phyloP scores from a whole-genome alignment of 2,113 vertebrate genomes.

The Erpornis zantholeuca region DNA sequence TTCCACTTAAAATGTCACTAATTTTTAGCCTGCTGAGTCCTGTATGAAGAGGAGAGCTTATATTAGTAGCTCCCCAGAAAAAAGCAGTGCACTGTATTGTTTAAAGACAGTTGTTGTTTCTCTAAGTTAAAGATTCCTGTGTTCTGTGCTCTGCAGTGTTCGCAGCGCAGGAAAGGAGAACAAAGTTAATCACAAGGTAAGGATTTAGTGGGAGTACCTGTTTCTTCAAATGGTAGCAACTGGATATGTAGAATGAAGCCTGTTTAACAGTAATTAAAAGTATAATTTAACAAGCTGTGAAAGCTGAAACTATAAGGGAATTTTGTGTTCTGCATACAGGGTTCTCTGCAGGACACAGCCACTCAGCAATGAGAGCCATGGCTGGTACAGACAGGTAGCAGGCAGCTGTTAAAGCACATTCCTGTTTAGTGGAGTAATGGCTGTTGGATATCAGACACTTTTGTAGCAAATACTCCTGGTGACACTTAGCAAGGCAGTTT shows the following conservation, averaged over 20 bases:
- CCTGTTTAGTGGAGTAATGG: background rate
- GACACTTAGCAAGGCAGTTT: background rate
- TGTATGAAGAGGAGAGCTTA: background rate
- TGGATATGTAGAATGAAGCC: background rate
- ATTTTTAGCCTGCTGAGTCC: constrained; percentile 30
- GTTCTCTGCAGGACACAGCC: background rate
- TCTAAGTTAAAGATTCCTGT: background rate
- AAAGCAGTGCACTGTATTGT: background rate
- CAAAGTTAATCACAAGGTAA: background rate
- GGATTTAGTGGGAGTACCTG: background rate
- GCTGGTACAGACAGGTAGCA: background rate
- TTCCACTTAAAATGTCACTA: constrained; percentile 48
- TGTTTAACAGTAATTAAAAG: background rate
- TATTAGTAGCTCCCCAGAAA: background rate
- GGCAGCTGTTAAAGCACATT: background rate
- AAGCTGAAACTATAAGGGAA: background rate
- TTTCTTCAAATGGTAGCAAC: background rate
- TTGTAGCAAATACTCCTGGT: background rate
- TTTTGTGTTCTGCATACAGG: background rate
- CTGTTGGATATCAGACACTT: background rate
- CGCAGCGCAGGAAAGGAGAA: background rate
- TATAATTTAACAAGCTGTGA: background rate
- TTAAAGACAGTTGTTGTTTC: background rate
- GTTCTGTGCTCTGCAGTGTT: background rate
- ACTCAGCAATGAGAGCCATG: background rate